Percentiles rank a stretch among this genome's conserved stretches.
Conservation (phyloP, 2,113 vertebrate species). For the Petroica traversi region DNA sequence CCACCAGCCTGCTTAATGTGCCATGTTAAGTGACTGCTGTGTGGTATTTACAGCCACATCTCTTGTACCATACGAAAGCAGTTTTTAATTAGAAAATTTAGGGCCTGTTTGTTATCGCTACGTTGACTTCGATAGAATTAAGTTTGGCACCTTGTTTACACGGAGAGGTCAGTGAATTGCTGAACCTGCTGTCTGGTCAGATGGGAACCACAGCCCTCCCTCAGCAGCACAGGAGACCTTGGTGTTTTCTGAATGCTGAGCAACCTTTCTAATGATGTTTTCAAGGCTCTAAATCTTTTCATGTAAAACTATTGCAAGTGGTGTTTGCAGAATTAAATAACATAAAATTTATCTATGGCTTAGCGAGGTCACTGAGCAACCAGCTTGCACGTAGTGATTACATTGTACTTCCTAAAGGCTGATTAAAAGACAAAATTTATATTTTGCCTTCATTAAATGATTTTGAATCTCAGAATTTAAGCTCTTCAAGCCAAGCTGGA, state of each 20-base stretch:
- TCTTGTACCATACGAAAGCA: background rate
- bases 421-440: background rate
- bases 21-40: background rate
- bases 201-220: background rate
- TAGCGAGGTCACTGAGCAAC: background rate
- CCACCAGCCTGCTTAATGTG: background rate
- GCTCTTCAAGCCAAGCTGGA: background rate
- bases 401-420: background rate
- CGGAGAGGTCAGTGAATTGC: background rate
- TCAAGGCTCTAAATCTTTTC: background rate
- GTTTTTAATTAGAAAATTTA: background rate
- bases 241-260: background rate
- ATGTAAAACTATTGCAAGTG: background rate
- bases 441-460: background rate
- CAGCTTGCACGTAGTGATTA: background rate
- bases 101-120: background rate
- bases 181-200: background rate
- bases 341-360: background rate
- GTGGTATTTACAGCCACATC: background rate
- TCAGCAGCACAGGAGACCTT: background rate
- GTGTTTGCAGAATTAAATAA: background rate
- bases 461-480: conserved; percentile 4
- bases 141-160: background rate
- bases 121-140: rapidly evolving
- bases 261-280: background rate